Evolutionary conservation across 2,888 invertebrate species (phyloP).

Genomic region (Stenolophus ochropezus): DNA sequence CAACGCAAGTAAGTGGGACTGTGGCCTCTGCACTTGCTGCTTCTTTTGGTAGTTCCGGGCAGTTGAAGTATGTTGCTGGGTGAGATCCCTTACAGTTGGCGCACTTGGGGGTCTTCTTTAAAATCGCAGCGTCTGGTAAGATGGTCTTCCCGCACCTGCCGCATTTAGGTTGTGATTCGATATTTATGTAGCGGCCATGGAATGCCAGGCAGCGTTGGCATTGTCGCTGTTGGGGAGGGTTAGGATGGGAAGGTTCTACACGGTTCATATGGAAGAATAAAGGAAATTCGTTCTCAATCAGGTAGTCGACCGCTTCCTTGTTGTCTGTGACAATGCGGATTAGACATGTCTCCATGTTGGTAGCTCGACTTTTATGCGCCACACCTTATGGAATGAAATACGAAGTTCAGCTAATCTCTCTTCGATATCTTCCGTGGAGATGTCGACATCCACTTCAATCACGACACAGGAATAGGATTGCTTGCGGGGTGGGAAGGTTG

Average conservation of each 20-base stretch:
- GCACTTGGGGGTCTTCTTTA: background rate
- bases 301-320: background rate
- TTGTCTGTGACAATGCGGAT: background rate
- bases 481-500: too few species aligned
- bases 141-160: background rate
- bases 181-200: background rate
- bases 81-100: background rate
- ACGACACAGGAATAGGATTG: too few species aligned
- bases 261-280: background rate
- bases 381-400: background rate
- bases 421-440: too few species aligned
- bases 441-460: too few species aligned
- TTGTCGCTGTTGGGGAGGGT: background rate
- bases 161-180: background rate
- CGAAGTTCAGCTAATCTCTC: too few species aligned
- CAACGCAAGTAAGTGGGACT: background rate
- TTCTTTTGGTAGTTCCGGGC: background rate
- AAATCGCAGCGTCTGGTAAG: background rate
- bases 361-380: background rate
- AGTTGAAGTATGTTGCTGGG: background rate
- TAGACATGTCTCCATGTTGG: background rate
- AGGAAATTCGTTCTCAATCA: background rate
- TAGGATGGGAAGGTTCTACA: background rate
- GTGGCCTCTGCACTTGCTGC: background rate
- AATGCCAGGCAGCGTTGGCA: background rate